A percentile compares a stretch with the other conserved stretches of the same genome.
Conservation (phyloP, 2,888 invertebrate species). For the Drosophila pseudotakahashii region DNA sequence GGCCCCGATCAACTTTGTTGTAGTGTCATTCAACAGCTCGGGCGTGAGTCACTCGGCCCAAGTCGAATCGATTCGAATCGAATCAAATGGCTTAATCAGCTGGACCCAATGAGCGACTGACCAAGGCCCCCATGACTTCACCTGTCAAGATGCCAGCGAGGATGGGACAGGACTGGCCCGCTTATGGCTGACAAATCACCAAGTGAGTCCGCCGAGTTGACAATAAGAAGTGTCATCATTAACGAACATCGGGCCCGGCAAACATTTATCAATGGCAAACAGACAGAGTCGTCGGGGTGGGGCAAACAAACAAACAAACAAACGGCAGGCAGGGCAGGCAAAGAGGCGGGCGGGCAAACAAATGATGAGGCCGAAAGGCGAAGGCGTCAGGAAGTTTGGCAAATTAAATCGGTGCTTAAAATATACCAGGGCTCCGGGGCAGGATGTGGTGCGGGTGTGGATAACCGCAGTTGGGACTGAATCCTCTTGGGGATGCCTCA, state of each 20-base stretch:
- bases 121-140: slow-evolving; percentile 9
- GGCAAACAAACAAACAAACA: slow-evolving; percentile 6
- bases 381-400: slow-evolving; percentile 65
- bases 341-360: slow-evolving; percentile 43
- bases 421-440: background rate
- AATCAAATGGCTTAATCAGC: slow-evolving; percentile 37
- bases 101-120: slow-evolving; percentile 6
- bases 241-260: slow-evolving; percentile 48
- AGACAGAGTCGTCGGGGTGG: slow-evolving; percentile 1
- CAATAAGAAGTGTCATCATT: slow-evolving; percentile 74
- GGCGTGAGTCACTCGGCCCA: background rate
- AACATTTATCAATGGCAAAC: slow-evolving; percentile 67
- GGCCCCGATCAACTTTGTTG: slow-evolving; percentile 23
- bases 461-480: slow-evolving; percentile 29
- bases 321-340: slow-evolving; percentile 2
- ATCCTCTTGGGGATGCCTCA: slow-evolving; percentile 3
- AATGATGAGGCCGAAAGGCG: slow-evolving; percentile 53
- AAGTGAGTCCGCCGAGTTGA: slow-evolving; percentile 52
- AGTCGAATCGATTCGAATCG: background rate
- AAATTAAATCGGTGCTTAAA: slow-evolving; percentile 68
- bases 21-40: slow-evolving; percentile 3
- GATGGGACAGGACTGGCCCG: slow-evolving; percentile 17
- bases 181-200: slow-evolving; percentile 71
- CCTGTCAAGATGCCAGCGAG: slow-evolving; percentile 31
- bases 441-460: slow-evolving; percentile 2